Percentiles rank a stretch among this genome's conserved stretches.
Evolutionary conservation across 2,888 invertebrate genomes (phyloP).

Genomic region (Lasius fuliginosus): DNA sequence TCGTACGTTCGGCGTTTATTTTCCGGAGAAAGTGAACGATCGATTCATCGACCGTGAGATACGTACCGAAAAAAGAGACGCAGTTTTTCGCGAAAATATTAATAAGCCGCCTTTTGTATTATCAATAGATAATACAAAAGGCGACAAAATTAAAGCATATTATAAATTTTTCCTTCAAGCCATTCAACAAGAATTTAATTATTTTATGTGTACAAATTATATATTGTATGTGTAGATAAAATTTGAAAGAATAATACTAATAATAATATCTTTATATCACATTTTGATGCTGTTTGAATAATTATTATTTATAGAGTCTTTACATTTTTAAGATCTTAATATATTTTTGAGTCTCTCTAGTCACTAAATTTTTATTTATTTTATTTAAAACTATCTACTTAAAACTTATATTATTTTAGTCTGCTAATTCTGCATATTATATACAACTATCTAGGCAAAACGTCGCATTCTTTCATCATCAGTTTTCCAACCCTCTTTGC

Average conservation of each 20-base stretch:
- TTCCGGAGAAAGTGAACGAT: slow-evolving; percentile 58
- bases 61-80: background rate
- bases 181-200: background rate
- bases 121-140: background rate
- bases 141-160: too few species aligned
- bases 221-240: background rate
- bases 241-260: background rate
- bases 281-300: background rate
- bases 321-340: background rate
- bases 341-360: background rate
- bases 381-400: background rate
- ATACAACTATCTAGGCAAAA: background rate
- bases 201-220: background rate
- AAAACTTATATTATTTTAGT: background rate
- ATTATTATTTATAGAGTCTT: background rate
- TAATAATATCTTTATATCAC: slow-evolving; percentile 5
- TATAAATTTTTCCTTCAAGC: background rate
- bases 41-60: slow-evolving; percentile 37
- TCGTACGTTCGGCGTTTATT: slow-evolving; percentile 53
- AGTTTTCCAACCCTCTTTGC: slow-evolving; percentile 59
- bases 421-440: background rate
- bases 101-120: too few species aligned
- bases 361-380: background rate
- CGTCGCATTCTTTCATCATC: background rate
- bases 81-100: background rate